These are phyloP conservation scores for Steatornis caripensis DNA, from an alignment of 2,113 vertebrate genomes.

Conservation along the genomic window DNA sequence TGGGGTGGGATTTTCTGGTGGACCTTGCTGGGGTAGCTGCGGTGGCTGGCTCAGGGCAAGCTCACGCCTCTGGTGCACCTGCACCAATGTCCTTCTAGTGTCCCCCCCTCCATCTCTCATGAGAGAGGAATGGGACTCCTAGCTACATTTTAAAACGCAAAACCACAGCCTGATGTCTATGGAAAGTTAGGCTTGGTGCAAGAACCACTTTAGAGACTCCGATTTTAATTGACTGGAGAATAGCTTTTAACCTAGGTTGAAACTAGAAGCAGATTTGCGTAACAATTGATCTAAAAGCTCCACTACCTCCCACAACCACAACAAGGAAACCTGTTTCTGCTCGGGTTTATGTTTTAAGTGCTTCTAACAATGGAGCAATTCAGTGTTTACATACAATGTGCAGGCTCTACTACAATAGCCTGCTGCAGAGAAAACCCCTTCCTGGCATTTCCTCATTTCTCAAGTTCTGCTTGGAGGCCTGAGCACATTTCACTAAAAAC, in stretches of 20 bases:
- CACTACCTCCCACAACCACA: not conserved
- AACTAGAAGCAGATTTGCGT: constrained; percentile 32
- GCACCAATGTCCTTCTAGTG: not conserved
- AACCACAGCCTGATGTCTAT: not conserved
- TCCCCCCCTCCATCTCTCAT: too few relatives aligned
- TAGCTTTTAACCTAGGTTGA: constrained; percentile 25
- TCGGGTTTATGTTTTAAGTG: constrained; percentile 19
- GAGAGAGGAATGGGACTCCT: not conserved
- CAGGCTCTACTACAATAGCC: not conserved
- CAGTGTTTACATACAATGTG: constrained; percentile 30
- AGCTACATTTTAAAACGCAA: not conserved
- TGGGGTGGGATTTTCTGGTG: not conserved
- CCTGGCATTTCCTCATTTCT: not conserved
- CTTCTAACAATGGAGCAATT: constrained; percentile 6
- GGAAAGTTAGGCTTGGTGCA: not conserved
- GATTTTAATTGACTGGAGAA: constrained; percentile 32
- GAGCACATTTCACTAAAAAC: not conserved
- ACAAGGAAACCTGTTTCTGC: constrained; percentile 7
- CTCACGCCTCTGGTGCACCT: not conserved
- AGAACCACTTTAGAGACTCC: not conserved
- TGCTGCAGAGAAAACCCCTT: constrained; percentile 8
- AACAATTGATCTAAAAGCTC: constrained; percentile 36
- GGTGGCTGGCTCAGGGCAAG: not conserved
- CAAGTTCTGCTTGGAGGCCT: not conserved
- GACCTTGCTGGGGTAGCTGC: not conserved